Evolutionary conservation across 2,797 vertebrate species (phyloP), one percentile per base, ranked within the genome.

Genomic region (Chloroceryle amazona): DNA sequence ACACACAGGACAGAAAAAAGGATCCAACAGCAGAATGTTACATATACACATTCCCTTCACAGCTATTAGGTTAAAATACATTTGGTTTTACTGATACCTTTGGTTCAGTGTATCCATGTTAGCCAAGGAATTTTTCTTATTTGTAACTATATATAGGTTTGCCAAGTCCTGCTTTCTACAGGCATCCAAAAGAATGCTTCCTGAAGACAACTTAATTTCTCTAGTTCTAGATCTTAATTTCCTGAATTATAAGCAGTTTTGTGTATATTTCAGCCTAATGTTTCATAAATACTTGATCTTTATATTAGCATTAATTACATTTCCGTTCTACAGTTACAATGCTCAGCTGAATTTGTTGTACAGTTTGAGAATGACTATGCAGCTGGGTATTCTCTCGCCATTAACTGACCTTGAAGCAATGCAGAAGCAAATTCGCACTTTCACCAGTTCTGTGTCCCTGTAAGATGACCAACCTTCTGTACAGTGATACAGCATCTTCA

Each of bases 341-440:
- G 33, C 81, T 57, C 86, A 74, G 31, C 12, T 66, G 55, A 80
- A 23, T 89, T 74, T 85, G 62, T 62, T 4, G 8, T 78, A 66
- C 73, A 63, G 23, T 58, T 49, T 49, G 63, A 84, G 70, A 76
- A 67, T 71, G 80, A 63, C 68, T 26, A 7, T 39, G 60, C 70
- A 86, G 85, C 85, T 79, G 72, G 54, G 46, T 65, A 81, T 86
- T 88, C 61, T 90, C 61, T 67, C 63, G 23, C 80, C 76, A 58
- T 70, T 93, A 92, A 93, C 8, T 96, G 95, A 95, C 81, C 94
- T 93, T 96, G 96, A 96, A 92, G 78, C 75, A 93, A 67, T 42
- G 91, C 96, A 96, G 94, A 95, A 62, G 60, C 92, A 88, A 94
- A 95, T 68, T 4, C 86, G 92, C 91, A 89, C 68, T 91, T 95